phyloP scores from a whole-genome alignment of 1,140 invertebrate species.

The Euschistus heros region DNA sequence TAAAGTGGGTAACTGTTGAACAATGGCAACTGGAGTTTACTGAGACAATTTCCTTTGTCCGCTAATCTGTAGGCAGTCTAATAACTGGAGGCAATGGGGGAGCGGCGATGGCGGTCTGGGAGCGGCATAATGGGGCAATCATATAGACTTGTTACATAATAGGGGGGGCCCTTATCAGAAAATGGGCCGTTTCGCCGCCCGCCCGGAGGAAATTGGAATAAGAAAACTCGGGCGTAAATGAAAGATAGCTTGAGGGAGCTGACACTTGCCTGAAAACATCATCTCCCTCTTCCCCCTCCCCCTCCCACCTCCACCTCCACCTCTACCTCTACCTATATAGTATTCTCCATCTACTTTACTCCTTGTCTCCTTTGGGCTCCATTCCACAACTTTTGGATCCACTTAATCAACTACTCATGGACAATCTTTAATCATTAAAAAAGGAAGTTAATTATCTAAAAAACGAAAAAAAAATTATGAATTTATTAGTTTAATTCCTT shows the following conservation, averaged over 20 bases:
- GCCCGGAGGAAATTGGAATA: constrained; percentile 32
- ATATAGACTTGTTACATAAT: constrained; percentile 31
- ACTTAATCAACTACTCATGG: too few relatives aligned
- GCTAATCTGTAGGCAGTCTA: constrained; percentile 24
- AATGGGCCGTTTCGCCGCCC: constrained; percentile 28
- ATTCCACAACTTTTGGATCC: too few relatives aligned
- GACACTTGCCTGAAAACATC: neutral
- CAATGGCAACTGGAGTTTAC: constrained; percentile 1
- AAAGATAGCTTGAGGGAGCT: constrained; percentile 29
- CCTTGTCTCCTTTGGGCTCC: too few relatives aligned
- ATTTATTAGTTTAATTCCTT: too few relatives aligned
- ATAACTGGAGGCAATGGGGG: constrained; percentile 18
- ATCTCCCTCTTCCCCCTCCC: constrained; percentile 16
- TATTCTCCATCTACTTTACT: neutral
- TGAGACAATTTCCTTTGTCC: constrained; percentile 18
- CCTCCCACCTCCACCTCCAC: constrained; percentile 5
- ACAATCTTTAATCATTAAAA: too few relatives aligned
- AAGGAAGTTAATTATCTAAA: too few relatives aligned
- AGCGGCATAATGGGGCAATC: constrained; percentile 29
- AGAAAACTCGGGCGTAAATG: constrained; percentile 33
- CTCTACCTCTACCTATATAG: constrained; percentile 11
- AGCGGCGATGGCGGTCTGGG: neutral
- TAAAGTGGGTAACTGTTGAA: constrained; percentile 9
- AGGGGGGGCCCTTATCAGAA: constrained; percentile 27
- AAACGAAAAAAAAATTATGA: too few relatives aligned